Conservation (phyloP, 53 echinoderm and acorn worm species). For the Patiria pectinifera region DNA sequence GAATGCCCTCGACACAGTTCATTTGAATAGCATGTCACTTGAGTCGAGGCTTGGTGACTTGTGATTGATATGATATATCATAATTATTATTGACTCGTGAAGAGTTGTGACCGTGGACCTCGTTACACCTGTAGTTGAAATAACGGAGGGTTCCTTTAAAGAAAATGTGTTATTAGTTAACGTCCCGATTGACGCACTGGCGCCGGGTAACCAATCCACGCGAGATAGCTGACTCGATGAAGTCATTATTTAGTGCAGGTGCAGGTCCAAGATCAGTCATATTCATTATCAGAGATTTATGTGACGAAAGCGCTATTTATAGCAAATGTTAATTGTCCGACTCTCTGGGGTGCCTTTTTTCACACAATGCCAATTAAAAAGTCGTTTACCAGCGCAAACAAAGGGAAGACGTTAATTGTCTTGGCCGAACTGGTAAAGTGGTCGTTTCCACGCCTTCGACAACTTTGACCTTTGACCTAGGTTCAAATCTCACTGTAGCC, state of each 20-base stretch:
- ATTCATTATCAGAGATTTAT: not conserved
- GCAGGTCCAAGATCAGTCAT: not conserved
- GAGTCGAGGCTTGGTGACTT: no score
- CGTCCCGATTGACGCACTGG: not conserved
- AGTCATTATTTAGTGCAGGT: not conserved
- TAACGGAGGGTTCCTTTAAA: no score
- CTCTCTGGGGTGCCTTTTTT: no score
- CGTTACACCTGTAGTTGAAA: no score
- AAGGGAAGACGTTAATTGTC: slow-evolving; percentile 19
- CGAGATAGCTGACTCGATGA: not conserved
- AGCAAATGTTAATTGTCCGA: no score
- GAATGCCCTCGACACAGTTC: no score
- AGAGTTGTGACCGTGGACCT: no score
- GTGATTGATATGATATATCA: no score
- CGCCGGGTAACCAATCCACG: not conserved
- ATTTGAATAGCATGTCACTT: no score
- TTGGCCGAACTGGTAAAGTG: not conserved
- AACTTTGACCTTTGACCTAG: not conserved
- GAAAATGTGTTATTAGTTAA: not conserved
- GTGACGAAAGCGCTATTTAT: not conserved
- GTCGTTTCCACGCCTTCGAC: not conserved
- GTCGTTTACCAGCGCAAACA: not conserved
- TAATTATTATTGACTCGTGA: no score
- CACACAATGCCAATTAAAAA: not conserved
- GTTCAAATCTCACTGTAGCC: not conserved